These are phyloP conservation scores for Euborellia annulipes DNA, from an alignment of 1,140 invertebrate species.

Conservation along the genomic window DNA sequence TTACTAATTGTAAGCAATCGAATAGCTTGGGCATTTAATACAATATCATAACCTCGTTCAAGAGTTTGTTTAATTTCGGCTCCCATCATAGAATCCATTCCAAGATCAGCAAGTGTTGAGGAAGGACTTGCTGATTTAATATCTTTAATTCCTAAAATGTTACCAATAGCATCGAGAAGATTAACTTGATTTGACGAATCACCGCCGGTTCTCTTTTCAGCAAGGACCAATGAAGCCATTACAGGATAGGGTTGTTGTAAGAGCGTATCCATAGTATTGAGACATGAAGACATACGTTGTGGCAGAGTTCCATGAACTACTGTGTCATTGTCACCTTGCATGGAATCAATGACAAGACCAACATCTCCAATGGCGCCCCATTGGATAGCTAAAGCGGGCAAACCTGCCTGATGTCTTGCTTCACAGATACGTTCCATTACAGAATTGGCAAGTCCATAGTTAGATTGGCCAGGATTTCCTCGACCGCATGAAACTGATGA, in stretches of 20 bases:
- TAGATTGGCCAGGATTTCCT: slow-evolving; percentile 87
- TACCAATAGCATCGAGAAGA: slow-evolving; percentile 56
- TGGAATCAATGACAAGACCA: slow-evolving; percentile 72
- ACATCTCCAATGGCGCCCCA: slow-evolving; percentile 98
- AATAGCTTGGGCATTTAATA: slow-evolving; percentile 80
- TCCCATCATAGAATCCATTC: slow-evolving; percentile 96
- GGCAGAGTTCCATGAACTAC: slow-evolving; percentile 85
- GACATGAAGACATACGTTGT: slow-evolving; percentile 78
- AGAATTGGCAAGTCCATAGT: slow-evolving; percentile 92
- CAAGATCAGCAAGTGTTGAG: slow-evolving; percentile 73
- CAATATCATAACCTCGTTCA: slow-evolving; percentile 79
- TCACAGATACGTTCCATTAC: slow-evolving; percentile 91
- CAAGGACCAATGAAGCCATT: slow-evolving; percentile 65
- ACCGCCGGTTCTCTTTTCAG: slow-evolving; percentile 47
- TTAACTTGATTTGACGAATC: slow-evolving; percentile 33
- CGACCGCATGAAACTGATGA: slow-evolving; percentile 88
- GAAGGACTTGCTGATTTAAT: slow-evolving; percentile 51
- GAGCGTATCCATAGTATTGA: slow-evolving; percentile 72
- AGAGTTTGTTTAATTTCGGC: slow-evolving; percentile 95
- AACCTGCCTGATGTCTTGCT: slow-evolving; percentile 52
- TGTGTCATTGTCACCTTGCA: slow-evolving; percentile 69
- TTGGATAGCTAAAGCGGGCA: slow-evolving; percentile 60
- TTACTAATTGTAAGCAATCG: slow-evolving; percentile 58
- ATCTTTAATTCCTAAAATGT: slow-evolving; percentile 74
- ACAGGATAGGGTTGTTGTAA: slow-evolving; percentile 76